phyloP scores from a whole-genome alignment of 2,888 invertebrate genomes.

The Sminthurides aquaticus region DNA sequence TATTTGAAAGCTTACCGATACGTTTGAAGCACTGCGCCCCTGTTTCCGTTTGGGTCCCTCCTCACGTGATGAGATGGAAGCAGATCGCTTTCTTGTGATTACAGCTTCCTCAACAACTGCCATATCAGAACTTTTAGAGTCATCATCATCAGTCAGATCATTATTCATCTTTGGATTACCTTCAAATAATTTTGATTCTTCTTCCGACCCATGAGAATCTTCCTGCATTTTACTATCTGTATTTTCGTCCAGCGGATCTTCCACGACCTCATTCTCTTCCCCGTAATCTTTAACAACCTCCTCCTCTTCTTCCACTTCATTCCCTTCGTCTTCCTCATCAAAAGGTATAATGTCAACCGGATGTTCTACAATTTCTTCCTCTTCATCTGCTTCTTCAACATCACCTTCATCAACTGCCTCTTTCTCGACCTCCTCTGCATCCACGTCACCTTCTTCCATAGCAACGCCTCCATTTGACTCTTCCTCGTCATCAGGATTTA shows the following conservation, averaged over 20 bases:
- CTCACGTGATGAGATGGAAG: conserved; percentile 33
- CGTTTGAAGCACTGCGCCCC: conserved; percentile 24
- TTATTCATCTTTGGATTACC: not conserved
- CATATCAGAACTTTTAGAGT: conserved; percentile 2
- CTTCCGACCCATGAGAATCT: not conserved
- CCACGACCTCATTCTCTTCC: conserved; percentile 7
- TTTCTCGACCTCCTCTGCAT: conserved; percentile 18
- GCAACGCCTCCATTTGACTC: not conserved
- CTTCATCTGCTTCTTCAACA: conserved; percentile 13
- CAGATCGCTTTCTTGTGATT: conserved; percentile 35
- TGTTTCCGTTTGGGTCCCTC: conserved; percentile 38
- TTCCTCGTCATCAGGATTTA: conserved; percentile 27
- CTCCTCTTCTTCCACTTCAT: conserved; percentile 22
- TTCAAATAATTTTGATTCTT: not conserved
- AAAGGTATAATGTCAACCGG: conserved; percentile 4
- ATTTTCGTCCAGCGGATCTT: not conserved
- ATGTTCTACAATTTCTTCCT: conserved; percentile 1
- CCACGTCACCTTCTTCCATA: conserved; percentile 6
- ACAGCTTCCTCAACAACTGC: conserved; percentile 1
- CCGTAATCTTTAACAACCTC: conserved; percentile 7
- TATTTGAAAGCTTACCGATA: conserved; percentile 18
- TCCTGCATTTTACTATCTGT: not conserved
- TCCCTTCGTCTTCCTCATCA: conserved; percentile 14
- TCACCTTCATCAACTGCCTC: conserved; percentile 20
- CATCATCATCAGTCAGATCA: not conserved